phyloP scores from a whole-genome alignment of 2,113 vertebrate genomes.

The Phoxinus phoxinus region DNA sequence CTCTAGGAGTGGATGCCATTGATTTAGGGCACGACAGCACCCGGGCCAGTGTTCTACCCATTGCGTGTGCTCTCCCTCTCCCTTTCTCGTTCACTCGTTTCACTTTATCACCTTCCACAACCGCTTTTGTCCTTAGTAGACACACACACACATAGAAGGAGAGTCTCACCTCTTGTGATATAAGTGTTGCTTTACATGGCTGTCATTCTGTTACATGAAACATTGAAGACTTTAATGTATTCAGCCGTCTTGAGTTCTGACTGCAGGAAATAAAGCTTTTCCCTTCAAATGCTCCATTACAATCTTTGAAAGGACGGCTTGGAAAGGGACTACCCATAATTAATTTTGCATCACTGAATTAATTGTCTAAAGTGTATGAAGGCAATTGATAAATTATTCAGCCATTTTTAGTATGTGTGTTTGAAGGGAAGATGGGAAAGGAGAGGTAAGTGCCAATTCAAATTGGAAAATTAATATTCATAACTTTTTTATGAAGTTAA shows the following conservation, averaged over 20 bases:
- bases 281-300: slow-evolving; percentile 70
- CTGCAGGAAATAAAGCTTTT: slow-evolving; percentile 61
- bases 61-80: slow-evolving; percentile 3
- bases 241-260: slow-evolving; percentile 55
- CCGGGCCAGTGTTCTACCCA: slow-evolving; percentile 1
- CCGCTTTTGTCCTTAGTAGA: neutral
- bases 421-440: slow-evolving; percentile 69
- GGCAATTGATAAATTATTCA: slow-evolving; percentile 95
- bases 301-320: slow-evolving; percentile 65
- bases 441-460: slow-evolving; percentile 73
- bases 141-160: neutral
- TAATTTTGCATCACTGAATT: slow-evolving; percentile 88
- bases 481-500: slow-evolving; percentile 84
- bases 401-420: slow-evolving; percentile 75
- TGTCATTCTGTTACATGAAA: slow-evolving; percentile 26
- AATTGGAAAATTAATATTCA: slow-evolving; percentile 94
- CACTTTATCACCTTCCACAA: neutral
- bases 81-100: neutral
- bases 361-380: slow-evolving; percentile 91
- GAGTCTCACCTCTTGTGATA: slow-evolving; percentile 10
- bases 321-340: slow-evolving; percentile 72
- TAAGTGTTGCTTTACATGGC: slow-evolving; percentile 45
- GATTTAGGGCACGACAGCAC: slow-evolving; percentile 38
- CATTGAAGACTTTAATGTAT: slow-evolving; percentile 25
- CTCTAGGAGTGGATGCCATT: slow-evolving; percentile 38